phyloP scores from a whole-genome alignment of 1,140 invertebrate species.

The Ephestia elutella region DNA sequence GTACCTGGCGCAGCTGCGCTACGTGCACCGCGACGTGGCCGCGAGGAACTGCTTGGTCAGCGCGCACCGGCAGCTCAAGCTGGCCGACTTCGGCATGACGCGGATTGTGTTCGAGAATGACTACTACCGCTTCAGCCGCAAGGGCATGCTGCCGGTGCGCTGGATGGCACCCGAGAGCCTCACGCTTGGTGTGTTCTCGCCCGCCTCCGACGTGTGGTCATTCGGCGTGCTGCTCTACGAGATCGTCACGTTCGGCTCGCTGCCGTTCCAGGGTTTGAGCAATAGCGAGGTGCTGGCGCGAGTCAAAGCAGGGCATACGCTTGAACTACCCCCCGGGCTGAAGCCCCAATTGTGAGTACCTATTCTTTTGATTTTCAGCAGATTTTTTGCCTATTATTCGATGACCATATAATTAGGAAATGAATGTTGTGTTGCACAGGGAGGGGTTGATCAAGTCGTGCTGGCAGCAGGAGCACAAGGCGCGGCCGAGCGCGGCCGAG shows the following conservation, averaged over 20 bases:
- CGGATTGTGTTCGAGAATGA: constrained; percentile 90
- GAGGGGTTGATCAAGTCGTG: constrained; percentile 84
- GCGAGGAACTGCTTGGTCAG: constrained; percentile 93
- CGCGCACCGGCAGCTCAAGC: constrained; percentile 85
- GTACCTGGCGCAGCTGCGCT: constrained; percentile 86
- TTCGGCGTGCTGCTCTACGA: constrained; percentile 90
- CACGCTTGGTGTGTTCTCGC: constrained; percentile 86
- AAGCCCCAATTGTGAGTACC: constrained; percentile 87
- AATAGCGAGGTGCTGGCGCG: constrained; percentile 89
- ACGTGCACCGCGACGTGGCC: constrained; percentile 90
- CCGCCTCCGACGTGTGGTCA: constrained; percentile 90
- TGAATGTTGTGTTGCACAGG: constrained; percentile 56
- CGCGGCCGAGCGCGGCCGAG: constrained; percentile 83
- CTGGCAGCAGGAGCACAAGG: constrained; percentile 82
- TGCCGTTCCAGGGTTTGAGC: constrained; percentile 89
- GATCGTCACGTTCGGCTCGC: constrained; percentile 90
- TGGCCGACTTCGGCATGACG: constrained; percentile 96
- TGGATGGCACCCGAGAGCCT: constrained; percentile 95
- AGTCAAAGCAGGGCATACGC: constrained; percentile 83
- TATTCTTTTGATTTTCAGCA: too few species aligned
- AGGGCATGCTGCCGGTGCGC: constrained; percentile 90
- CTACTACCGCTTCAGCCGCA: constrained; percentile 90
- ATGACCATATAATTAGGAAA: too few species aligned
- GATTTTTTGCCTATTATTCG: too few species aligned
- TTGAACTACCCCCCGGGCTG: constrained; percentile 82